Evolutionary conservation across 2,113 vertebrate species (phyloP).

Genomic region (Callionymus lyra): DNA sequence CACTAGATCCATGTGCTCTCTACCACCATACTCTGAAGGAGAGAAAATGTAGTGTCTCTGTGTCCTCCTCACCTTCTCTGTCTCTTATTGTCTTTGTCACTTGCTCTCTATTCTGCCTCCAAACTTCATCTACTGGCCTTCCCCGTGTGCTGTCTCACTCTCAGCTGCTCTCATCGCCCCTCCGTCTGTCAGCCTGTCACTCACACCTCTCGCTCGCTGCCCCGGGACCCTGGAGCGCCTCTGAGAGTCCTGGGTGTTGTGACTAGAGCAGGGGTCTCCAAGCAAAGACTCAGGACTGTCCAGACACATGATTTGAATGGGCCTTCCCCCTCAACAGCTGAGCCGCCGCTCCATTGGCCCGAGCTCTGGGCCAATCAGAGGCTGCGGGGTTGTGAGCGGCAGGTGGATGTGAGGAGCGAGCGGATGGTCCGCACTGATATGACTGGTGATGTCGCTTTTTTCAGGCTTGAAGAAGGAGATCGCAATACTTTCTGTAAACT

Average conservation of each 20-base stretch:
- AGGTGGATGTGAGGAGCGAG: constrained; percentile 23
- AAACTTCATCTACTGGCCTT: constrained; percentile 31
- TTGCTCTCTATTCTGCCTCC: constrained; percentile 15
- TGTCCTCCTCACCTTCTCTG: constrained; percentile 1
- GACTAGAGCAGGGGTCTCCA: constrained; percentile 30
- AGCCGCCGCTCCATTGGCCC: constrained; percentile 32
- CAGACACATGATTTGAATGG: constrained; percentile 40
- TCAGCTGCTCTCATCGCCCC: constrained; percentile 18
- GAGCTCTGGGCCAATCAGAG: constrained; percentile 41
- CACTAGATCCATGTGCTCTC: constrained; percentile 60
- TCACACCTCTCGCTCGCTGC: constrained; percentile 27
- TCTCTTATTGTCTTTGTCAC: not conserved
- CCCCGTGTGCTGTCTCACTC: constrained; percentile 10
- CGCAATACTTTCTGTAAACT: too few species aligned
- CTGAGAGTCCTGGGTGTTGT: constrained; percentile 43
- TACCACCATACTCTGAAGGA: constrained; percentile 43
- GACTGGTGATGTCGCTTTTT: not conserved
- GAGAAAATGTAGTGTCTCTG: constrained; percentile 11
- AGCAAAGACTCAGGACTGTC: constrained; percentile 27
- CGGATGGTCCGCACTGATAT: not conserved
- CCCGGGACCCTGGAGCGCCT: constrained; percentile 21
- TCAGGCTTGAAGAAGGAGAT: too few species aligned
- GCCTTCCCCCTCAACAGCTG: constrained; percentile 21
- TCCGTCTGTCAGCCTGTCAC: constrained; percentile 25
- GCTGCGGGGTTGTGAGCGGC: constrained; percentile 9